A percentile compares a stretch with the other conserved stretches of the same genome.
Evolutionary conservation across 2,888 invertebrate species (phyloP).

Genomic region (Tiliacea citrago): DNA sequence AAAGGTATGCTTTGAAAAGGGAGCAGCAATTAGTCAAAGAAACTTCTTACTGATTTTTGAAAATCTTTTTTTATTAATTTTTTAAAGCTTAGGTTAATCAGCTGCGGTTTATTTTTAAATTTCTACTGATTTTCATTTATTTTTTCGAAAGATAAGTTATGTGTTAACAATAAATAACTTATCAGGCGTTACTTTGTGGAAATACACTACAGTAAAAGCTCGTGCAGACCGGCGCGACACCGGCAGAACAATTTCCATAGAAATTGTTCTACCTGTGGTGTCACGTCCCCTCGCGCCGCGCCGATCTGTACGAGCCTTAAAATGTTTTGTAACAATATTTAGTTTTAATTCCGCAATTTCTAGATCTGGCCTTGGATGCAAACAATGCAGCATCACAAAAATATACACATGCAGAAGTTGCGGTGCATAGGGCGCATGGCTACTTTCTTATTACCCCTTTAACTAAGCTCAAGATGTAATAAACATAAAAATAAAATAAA

Average conservation of each 20-base stretch:
- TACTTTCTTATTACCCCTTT: too few species aligned
- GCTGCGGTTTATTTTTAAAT: neutral
- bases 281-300: too few species aligned
- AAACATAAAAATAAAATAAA: neutral
- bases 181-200: too few species aligned
- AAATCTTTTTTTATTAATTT: too few species aligned
- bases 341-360: neutral
- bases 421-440: neutral
- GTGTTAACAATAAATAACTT: neutral
- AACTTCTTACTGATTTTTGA: neutral
- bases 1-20: constrained; percentile 12
- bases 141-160: neutral
- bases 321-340: too few species aligned
- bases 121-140: neutral
- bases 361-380: neutral
- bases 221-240: too few species aligned
- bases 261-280: too few species aligned
- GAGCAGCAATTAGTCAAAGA: constrained; percentile 22
- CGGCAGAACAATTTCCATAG: too few species aligned
- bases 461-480: neutral
- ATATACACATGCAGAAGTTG: neutral
- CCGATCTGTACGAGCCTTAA: too few species aligned
- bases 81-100: neutral
- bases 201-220: too few species aligned
- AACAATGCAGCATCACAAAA: neutral